phyloP scores from a whole-genome alignment of 2,113 vertebrate genomes.

The Corythornis cristatus region DNA sequence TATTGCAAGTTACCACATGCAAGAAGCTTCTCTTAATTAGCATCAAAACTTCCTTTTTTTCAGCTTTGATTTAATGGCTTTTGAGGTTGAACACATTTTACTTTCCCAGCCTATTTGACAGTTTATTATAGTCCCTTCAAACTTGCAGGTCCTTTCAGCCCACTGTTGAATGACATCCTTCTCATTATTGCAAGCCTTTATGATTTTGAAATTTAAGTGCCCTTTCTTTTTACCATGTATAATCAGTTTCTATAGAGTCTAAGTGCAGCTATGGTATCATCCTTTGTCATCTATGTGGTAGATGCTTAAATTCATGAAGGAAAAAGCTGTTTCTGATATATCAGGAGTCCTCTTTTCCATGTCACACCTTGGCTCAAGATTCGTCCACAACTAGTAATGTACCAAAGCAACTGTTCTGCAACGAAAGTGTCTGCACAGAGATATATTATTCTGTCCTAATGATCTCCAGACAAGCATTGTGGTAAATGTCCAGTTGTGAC shows the following conservation, averaged over 20 bases:
- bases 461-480: neutral
- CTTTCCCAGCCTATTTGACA: neutral
- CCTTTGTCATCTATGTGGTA: neutral
- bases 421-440: neutral
- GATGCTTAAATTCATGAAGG: neutral
- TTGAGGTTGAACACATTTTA: neutral
- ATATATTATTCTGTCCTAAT: neutral
- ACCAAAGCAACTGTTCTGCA: neutral
- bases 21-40: constrained; percentile 39
- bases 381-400: neutral
- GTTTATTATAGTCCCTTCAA: constrained; percentile 9
- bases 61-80: neutral
- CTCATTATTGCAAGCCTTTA: neutral
- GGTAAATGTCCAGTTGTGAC: neutral
- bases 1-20: neutral
- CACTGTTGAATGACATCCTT: neutral
- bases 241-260: neutral
- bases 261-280: rapidly evolving
- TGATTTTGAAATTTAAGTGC: neutral
- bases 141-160: neutral
- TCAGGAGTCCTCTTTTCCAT: neutral
- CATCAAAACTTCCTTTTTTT: constrained; percentile 16
- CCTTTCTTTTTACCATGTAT: neutral
- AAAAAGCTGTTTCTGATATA: neutral
- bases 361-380: neutral